These are phyloP conservation scores for Channa maculata DNA, from an alignment of 2,113 vertebrate genomes.

Conservation along the genomic window DNA sequence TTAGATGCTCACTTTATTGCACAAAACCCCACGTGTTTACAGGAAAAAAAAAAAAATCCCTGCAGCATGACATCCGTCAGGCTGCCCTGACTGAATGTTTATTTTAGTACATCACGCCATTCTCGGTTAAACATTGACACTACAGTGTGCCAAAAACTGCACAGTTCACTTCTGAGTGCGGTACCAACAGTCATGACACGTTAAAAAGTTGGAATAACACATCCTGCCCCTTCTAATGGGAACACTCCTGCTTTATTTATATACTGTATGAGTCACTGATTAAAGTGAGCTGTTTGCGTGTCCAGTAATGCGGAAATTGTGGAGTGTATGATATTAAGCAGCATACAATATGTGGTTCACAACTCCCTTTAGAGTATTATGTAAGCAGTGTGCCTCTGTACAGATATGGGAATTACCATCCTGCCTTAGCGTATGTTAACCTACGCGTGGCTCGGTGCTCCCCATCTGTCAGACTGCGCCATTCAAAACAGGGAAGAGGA, in stretches of 20 bases:
- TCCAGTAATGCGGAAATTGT: conserved; percentile 32
- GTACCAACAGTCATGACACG: conserved; percentile 13
- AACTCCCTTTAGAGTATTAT: conserved; percentile 50
- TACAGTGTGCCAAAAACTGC: background rate
- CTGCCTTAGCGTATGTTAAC: conserved; percentile 52
- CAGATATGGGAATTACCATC: conserved; percentile 56
- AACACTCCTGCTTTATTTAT: conserved; percentile 57
- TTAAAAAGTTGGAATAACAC: conserved; percentile 31
- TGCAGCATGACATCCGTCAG: conserved; percentile 5
- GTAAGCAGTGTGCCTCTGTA: conserved; percentile 52
- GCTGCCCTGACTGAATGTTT: conserved; percentile 1
- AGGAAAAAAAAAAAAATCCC: background rate
- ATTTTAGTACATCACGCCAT: background rate
- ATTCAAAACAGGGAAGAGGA: conserved; percentile 24
- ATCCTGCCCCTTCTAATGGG: background rate
- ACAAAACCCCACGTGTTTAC: background rate
- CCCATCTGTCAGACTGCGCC: conserved; percentile 51
- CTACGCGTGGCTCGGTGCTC: conserved; percentile 24
- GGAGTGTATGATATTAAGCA: conserved; percentile 32
- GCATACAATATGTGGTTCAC: conserved; percentile 25
- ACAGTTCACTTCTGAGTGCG: background rate
- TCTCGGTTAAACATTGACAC: conserved; percentile 12
- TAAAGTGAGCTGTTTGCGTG: conserved; percentile 27
- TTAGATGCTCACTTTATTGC: background rate
- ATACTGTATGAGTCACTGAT: conserved; percentile 42